Evolutionary conservation across 2,113 vertebrate genomes (phyloP), one percentile per base, ranked within the genome.

Genomic region (Lanius ludovicianus): DNA sequence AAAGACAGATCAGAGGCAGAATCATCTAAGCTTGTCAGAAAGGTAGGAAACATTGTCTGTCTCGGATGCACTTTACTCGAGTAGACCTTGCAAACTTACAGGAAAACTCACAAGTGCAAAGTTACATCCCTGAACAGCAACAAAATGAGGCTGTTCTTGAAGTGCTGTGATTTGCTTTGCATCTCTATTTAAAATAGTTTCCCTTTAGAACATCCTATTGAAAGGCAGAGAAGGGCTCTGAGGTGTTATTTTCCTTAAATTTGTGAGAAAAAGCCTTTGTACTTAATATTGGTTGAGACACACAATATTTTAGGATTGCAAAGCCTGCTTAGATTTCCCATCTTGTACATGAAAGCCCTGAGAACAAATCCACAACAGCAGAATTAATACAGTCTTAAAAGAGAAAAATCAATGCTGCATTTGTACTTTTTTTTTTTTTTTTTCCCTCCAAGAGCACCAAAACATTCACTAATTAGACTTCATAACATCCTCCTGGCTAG

Each of bases 351-450:
- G 73, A 96, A 93, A 95, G 60, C 37, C n/a, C 25, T 12, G 44
- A 68, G 37, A 93, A 92, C 41, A 89, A 86, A 47, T 76, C 60
- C 46, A 76, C 39, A 87, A 64, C 2, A 60, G 31, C 28, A 87
- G 53, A 81, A 81, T 63, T 89, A 84, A 92, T 13, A 42, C 52
- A 65, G 41, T 37, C 80, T 84, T 62, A 73, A 56, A 82, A 79
- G n/a, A 84, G 65, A 91, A 89, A 90, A 92, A 94, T 83, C 79
- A 89, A 95, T 90, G 88, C 65, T 76, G 42, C 11, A 3, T 77
- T 90, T 52, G 15, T 49, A 39, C 4, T 23, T 70, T 3, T 70
- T 3, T 59, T 35, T 13, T 30, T 35, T 21, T 19, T 53, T 28
- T 18, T 39, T 35, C 18, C 3, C 33, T 27, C 14, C 35, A 5